Evolutionary conservation across 2,888 invertebrate species (phyloP).

Genomic region (Galerucella calmariensis): DNA sequence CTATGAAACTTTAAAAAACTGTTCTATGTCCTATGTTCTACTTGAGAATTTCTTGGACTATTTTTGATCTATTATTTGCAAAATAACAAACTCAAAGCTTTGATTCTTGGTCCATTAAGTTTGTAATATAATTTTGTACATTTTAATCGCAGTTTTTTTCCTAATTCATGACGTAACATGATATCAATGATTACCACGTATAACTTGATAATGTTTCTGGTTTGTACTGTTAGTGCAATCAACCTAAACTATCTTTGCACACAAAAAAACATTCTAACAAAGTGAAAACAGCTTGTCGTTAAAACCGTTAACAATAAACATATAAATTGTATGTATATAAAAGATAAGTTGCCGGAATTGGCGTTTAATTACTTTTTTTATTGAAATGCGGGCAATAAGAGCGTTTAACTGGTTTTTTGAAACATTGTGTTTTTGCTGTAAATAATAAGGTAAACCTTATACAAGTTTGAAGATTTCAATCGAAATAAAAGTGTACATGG

Average conservation of each 20-base stretch:
- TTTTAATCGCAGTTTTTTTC: not conserved
- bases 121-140: no score
- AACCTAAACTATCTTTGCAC: not conserved
- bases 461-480: not conserved
- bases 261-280: slow-evolving; percentile 5
- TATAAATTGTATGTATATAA: not conserved
- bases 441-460: not conserved
- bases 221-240: not conserved
- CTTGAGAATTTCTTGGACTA: no score
- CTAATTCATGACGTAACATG: not conserved
- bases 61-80: no score
- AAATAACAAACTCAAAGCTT: no score
- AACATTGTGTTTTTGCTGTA: no score
- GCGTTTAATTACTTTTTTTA: not conserved
- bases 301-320: not conserved
- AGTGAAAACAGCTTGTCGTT: slow-evolving; percentile 7
- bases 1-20: no score
- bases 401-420: not conserved
- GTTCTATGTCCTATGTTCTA: no score
- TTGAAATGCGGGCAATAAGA: not conserved
- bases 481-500: not conserved
- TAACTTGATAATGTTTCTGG: not conserved
- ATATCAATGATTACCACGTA: slow-evolving; percentile 16
- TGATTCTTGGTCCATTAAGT: no score
- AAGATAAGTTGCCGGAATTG: not conserved